Conservation (phyloP, 2,888 invertebrate genomes). For the Cactoblastis cactorum region DNA sequence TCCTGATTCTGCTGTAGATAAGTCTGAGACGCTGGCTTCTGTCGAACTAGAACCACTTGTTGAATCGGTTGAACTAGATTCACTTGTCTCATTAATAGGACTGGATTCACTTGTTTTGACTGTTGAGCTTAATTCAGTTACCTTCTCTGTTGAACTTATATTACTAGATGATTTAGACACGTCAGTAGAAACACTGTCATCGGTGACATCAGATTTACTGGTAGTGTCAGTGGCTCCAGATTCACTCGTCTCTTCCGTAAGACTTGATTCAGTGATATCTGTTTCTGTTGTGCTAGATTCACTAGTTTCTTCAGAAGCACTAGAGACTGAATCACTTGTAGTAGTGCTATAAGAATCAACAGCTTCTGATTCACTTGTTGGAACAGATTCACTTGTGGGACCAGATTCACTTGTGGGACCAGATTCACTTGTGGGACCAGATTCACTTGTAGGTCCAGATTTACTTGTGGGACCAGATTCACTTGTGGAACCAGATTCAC, state of each 20-base stretch:
- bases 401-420: conserved; percentile 16
- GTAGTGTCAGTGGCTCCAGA: conserved; percentile 18
- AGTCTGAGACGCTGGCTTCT: conserved; percentile 12
- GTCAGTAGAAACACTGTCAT: conserved; percentile 8
- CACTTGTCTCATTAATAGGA: conserved; percentile 20
- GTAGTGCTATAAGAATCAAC: background rate
- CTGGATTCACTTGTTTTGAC: conserved; percentile 21
- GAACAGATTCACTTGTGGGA: conserved; percentile 16
- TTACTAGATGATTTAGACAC: conserved; percentile 14
- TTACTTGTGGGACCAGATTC: conserved; percentile 16
- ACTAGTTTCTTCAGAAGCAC: conserved; percentile 13
- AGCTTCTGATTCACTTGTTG: conserved; percentile 12
- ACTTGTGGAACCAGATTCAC: conserved; percentile 19
- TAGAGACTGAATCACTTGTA: conserved; percentile 2
- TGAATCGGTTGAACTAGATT: conserved; percentile 12
- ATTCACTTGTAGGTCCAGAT: conserved; percentile 15
- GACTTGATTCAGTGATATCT: conserved; percentile 16
- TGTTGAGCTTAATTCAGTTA: conserved; percentile 21
- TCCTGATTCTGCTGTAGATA: conserved; percentile 16
- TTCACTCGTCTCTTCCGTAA: conserved; percentile 20
- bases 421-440: conserved; percentile 17
- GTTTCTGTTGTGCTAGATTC: conserved; percentile 17
- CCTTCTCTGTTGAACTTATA: conserved; percentile 20
- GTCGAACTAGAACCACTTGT: conserved; percentile 20
- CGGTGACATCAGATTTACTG: conserved; percentile 19